Evolutionary conservation across 2,113 vertebrate genomes (phyloP).

Genomic region (Orthonyx spaldingii): DNA sequence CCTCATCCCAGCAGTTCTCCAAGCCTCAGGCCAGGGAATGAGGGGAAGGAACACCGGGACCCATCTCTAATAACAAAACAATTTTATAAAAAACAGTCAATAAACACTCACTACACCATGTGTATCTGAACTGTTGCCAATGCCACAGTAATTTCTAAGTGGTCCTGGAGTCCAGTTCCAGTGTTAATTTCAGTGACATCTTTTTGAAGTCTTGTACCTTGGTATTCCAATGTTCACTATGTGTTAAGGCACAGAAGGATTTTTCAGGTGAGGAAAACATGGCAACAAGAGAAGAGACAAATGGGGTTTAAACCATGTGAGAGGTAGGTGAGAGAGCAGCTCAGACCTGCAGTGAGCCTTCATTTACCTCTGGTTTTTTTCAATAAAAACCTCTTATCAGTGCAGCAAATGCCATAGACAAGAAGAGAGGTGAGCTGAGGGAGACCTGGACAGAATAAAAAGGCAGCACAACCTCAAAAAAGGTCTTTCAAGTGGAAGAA

Average conservation of each 20-base stretch:
- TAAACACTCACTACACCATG: not conserved
- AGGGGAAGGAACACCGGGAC: not conserved
- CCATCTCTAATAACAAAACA: not conserved
- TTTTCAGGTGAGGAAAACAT: not conserved
- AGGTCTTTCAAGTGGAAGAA: conserved; percentile 5
- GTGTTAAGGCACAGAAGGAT: conserved; percentile 9
- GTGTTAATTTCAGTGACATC: not conserved
- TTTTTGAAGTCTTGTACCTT: conserved; percentile 11
- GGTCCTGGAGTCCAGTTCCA: conserved; percentile 38
- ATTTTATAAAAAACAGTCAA: conserved; percentile 21
- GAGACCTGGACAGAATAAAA: not conserved
- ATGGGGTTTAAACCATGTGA: not conserved
- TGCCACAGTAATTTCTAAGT: not conserved
- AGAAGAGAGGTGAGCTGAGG: not conserved
- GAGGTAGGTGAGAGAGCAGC: conserved; percentile 39
- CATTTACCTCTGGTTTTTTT: conserved; percentile 33
- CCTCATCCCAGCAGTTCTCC: not conserved
- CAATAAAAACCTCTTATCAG: conserved; percentile 5
- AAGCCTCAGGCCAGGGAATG: not conserved
- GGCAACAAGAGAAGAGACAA: not conserved
- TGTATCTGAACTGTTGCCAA: conserved; percentile 19
- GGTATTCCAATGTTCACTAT: not conserved
- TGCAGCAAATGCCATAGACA: conserved; percentile 11
- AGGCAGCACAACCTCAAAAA: not conserved
- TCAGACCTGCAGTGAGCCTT: conserved; percentile 40